Conservation (phyloP, 2,888 invertebrate species). For the Mimachlamys varia region DNA sequence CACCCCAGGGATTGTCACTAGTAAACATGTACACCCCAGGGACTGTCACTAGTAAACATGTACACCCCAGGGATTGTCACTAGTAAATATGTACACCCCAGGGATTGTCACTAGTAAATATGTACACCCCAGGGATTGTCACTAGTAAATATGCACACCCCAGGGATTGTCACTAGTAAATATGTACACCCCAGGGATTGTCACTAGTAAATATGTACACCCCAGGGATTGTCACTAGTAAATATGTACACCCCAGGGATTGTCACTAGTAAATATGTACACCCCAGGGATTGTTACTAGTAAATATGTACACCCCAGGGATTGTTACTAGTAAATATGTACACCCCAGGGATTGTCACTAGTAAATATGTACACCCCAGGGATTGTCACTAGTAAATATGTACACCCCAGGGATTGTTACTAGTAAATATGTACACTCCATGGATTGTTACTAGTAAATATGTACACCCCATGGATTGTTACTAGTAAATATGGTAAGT, state of each 20-base stretch:
- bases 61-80: background rate
- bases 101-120: background rate
- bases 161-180: background rate
- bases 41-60: too few relatives aligned
- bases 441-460: background rate
- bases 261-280: background rate
- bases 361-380: background rate
- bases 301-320: background rate
- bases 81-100: background rate
- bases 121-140: background rate
- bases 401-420: background rate
- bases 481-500: background rate
- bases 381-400: background rate
- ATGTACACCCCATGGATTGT: background rate
- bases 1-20: too few relatives aligned
- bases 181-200: background rate
- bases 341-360: background rate
- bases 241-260: background rate
- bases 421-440: background rate
- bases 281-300: background rate
- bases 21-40: too few relatives aligned
- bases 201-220: background rate
- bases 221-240: background rate
- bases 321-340: background rate
- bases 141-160: background rate